Base-by-base conservation (phyloP, 2,113 vertebrate genomes). In the Mastomys natalensis region DNA sequence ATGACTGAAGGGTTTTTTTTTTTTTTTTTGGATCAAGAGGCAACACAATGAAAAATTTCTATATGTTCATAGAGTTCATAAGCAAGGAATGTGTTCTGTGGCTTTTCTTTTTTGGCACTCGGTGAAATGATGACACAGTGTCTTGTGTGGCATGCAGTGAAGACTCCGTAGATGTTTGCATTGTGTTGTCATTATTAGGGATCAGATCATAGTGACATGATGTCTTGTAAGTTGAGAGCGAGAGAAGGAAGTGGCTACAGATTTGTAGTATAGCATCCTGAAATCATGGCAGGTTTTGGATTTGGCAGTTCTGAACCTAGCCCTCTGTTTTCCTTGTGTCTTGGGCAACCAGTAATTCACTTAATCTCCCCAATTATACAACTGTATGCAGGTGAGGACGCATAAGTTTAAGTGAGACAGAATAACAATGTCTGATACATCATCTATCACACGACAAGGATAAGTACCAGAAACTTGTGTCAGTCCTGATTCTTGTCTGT, bases 261-360 rank as follows among this genome's bases (percentile, higher is more conserved):
- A 91, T 87, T 96, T 31, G 66, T 37, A 34, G 31, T 85, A 15
- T 48, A 91, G 48, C 53, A 77, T 7, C 26, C 64, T 91, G 73
- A 45, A 93, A 86, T 51, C 15, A 40, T 76, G 31, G 31, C 85
- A 48, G 40, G 9, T 70, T 91, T 97, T 90, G 73, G 53, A 9
- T 60, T 82, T 51, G 7, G 26, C 43, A 76, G 37, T 12, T 55
- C 17, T 93, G 78, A 19, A 1, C 34, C 87, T 53, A 51, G 74
- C 74, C 64, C 22, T 15, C 13, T 1, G 93, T 95, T 96, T 87
- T 17, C 51, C 8, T 97, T 22, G 16, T 91, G 48, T 58, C 45
- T 93, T 73, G 45, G 90, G 37, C 48, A 95, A 17, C 26, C 29
- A 43, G 68, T 51, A 85, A 92, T 96, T 70, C 78, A 12, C n/a